phyloP scores from a whole-genome alignment of 2,113 vertebrate species.

The Microcebus lehilahytsara region DNA sequence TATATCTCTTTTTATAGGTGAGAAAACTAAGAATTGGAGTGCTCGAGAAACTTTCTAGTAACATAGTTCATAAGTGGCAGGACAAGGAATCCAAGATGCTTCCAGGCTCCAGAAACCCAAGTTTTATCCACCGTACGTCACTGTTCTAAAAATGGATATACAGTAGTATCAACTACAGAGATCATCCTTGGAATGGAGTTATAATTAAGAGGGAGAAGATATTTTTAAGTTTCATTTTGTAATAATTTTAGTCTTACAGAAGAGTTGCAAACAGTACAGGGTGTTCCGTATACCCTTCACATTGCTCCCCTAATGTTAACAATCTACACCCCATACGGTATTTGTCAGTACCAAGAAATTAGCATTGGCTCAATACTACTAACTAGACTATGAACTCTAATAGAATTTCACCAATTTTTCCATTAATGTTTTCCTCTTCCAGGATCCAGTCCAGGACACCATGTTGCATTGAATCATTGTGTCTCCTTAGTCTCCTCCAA shows the following conservation, averaged over 20 bases:
- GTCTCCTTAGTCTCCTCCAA: neutral
- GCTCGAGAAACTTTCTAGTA: neutral
- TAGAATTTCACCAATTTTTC: neutral
- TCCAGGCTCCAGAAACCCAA: neutral
- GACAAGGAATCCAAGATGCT: neutral
- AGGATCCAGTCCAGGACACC: neutral
- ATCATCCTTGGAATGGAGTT: neutral
- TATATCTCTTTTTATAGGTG: neutral
- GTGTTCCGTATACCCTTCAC: neutral
- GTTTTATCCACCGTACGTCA: neutral
- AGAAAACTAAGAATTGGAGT: neutral
- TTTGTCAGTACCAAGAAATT: neutral
- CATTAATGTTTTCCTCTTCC: neutral
- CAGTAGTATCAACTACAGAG: neutral
- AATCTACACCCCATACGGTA: neutral
- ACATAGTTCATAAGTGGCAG: neutral
- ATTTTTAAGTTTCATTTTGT: neutral
- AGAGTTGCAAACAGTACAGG: neutral
- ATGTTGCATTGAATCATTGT: neutral
- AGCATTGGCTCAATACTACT: neutral
- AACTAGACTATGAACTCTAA: neutral
- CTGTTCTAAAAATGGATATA: neutral
- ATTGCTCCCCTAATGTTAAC: neutral
- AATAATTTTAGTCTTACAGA: conserved; percentile 19
- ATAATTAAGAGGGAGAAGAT: neutral